Evolutionary conservation across 2,113 vertebrate genomes (phyloP), one percentile per base, ranked within the genome.

Genomic region (Galeopterus variegatus): DNA sequence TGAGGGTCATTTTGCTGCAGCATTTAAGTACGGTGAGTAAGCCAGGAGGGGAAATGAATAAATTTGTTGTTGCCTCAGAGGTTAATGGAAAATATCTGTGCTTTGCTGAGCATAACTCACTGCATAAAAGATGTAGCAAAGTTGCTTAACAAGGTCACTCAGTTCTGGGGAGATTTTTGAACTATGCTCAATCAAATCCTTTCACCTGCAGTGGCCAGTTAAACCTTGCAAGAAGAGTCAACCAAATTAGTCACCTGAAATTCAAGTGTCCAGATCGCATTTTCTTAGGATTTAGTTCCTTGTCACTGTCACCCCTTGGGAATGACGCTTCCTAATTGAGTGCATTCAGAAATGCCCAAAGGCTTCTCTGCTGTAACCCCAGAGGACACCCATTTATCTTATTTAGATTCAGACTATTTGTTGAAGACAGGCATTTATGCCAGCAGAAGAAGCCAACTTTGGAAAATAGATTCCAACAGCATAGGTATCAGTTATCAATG

Each of bases 81-180:
- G 95, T 97, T 98, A 97, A 97, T 96, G 84, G 91, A 95, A 97
- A 96, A 95, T 95, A 96, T 64, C 87, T 0, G 4, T 77, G 93
- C 96, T 97, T 98, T 97, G 82, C 92, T 93, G 90, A 97, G 96
- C 88, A 82, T 69, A 93, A 90, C 91, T 94, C 65, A 69, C 90
- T 76, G 90, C 89, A 90, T 91, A 96, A 97, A 98, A 96, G 88
- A 93, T 87, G 88, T 65, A 70, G 64, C 86, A 80, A 81, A 87
- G 89, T 96, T 92, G 79, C 79, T 93, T 96, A 96, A 94, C 96
- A 93, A 97, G 91, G 97, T 97, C 96, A 96, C 69, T 82, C 24
- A 58, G 89, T 90, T 92, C 92, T 41, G 65, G 67, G 93, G 89
- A 89, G 88, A 81, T 36, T 97, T 98, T 94, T 97, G 88, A 62